phyloP scores from a whole-genome alignment of 2,888 invertebrate species.

The Calameuta filiformis region DNA sequence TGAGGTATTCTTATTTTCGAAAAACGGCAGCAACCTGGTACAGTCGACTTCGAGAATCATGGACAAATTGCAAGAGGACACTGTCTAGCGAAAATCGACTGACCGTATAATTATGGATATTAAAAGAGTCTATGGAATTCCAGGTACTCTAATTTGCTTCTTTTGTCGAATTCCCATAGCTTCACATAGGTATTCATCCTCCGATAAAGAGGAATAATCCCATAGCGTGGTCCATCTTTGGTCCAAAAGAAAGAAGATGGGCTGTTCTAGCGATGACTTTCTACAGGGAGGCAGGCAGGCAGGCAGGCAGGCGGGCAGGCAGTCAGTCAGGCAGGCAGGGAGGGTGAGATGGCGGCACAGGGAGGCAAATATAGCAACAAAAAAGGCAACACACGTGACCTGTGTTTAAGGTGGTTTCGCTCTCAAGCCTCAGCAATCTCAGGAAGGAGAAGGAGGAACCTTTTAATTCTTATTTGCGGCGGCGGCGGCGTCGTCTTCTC shows the following conservation, averaged over 20 bases:
- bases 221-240: background rate
- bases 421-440: conserved; percentile 22
- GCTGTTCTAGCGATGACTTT: conserved; percentile 1
- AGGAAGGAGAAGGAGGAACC: conserved; percentile 14
- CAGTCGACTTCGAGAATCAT: background rate
- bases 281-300: conserved; percentile 27
- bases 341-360: background rate
- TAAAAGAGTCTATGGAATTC: background rate
- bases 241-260: background rate
- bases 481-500: conserved; percentile 27
- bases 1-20: background rate
- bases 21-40: background rate
- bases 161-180: background rate
- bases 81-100: background rate
- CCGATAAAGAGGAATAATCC: background rate
- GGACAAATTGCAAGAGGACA: background rate
- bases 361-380: conserved; percentile 1
- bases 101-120: background rate
- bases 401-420: conserved; percentile 59
- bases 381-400: conserved; percentile 45
- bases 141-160: background rate
- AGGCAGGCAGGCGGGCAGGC: conserved; percentile 41
- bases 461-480: conserved; percentile 44
- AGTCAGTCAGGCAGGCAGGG: conserved; percentile 39
- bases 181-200: background rate